Conservation (phyloP, 2,113 vertebrate species). For the Ranitomeya imitator region DNA sequence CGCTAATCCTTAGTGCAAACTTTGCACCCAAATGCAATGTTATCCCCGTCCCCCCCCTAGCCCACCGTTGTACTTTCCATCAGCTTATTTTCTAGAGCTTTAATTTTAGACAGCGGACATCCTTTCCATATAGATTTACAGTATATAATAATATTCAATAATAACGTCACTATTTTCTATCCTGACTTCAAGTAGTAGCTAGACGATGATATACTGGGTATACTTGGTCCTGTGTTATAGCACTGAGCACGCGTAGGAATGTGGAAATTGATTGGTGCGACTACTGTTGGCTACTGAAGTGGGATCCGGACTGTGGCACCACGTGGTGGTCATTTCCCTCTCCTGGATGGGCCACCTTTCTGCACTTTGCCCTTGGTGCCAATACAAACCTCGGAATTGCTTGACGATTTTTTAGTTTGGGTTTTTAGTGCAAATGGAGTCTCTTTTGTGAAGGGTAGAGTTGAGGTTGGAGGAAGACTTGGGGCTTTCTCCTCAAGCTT, state of each 20-base stretch:
- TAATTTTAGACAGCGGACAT: background rate
- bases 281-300: background rate
- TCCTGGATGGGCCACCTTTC: conserved; percentile 58
- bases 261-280: conserved; percentile 17
- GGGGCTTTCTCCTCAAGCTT: conserved; percentile 85
- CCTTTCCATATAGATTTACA: conserved; percentile 6
- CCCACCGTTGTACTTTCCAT: background rate
- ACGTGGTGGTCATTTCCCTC: conserved; percentile 41
- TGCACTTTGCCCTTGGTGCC: conserved; percentile 66
- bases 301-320: background rate
- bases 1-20: background rate
- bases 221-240: conserved; percentile 41
- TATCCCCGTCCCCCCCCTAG: background rate
- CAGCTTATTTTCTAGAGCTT: background rate
- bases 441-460: conserved; percentile 58
- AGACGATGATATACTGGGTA: conserved; percentile 14
- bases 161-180: conserved; percentile 3
- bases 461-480: conserved; percentile 51
- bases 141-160: conserved; percentile 18
- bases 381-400: conserved; percentile 62
- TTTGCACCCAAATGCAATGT: background rate
- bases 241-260: background rate
- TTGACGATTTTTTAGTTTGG: conserved; percentile 65
- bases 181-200: conserved; percentile 1
- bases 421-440: conserved; percentile 62